phyloP scores from a whole-genome alignment of 2,888 invertebrate species.

The Leptinotarsa haldemani region DNA sequence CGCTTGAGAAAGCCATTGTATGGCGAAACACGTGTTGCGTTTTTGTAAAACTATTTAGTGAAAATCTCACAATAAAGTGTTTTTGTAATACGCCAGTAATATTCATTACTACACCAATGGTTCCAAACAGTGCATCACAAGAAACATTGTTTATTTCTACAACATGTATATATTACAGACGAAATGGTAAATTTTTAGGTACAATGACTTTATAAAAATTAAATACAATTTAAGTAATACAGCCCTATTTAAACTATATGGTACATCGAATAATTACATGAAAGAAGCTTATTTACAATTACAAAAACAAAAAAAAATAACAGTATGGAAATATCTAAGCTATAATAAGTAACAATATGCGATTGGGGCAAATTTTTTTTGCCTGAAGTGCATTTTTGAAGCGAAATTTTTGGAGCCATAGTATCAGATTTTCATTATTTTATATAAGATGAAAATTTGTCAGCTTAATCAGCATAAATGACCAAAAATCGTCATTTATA shows the following conservation, averaged over 20 bases:
- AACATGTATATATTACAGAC: slow-evolving; percentile 52
- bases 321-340: slow-evolving; percentile 28
- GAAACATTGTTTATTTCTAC: slow-evolving; percentile 43
- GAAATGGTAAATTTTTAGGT: slow-evolving; percentile 48
- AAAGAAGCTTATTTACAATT: slow-evolving; percentile 47
- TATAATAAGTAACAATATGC: slow-evolving; percentile 29
- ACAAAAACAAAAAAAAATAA: slow-evolving; percentile 28
- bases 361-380: slow-evolving; percentile 29
- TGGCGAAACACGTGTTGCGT: too few relatives aligned
- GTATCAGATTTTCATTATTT: not conserved
- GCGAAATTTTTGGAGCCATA: not conserved
- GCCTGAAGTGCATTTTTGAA: not conserved
- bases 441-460: not conserved
- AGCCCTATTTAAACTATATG: slow-evolving; percentile 42
- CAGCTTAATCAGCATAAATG: not conserved
- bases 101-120: too few relatives aligned
- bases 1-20: too few relatives aligned
- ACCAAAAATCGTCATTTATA: not conserved
- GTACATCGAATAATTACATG: slow-evolving; percentile 49
- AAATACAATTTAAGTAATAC: slow-evolving; percentile 44
- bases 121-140: too few relatives aligned
- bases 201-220: slow-evolving; percentile 48
- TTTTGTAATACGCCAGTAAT: too few relatives aligned
- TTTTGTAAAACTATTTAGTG: too few relatives aligned
- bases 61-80: too few relatives aligned